A percentile compares a stretch with the other conserved stretches of the same genome.
Evolutionary conservation across 2,888 invertebrate species (phyloP).

Genomic region (Drosophila eohydei): DNA sequence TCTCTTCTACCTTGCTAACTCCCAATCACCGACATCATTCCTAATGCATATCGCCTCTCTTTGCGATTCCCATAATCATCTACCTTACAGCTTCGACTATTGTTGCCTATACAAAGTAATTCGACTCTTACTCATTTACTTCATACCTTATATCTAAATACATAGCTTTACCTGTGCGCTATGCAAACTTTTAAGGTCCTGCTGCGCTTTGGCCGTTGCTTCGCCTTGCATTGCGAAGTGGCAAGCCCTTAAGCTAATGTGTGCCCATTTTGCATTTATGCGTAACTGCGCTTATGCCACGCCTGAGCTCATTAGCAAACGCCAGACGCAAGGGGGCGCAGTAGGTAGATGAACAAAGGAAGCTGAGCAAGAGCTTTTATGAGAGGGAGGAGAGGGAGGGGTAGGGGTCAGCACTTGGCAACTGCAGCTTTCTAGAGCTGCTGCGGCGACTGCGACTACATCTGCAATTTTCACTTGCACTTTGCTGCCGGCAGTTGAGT

Average conservation of each 20-base stretch:
- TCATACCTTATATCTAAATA: neutral
- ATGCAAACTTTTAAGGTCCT: constrained; percentile 20
- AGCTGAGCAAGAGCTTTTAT: neutral
- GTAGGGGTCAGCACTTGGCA: constrained; percentile 57
- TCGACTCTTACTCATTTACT: neutral
- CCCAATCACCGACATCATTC: neutral
- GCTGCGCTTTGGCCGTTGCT: constrained; percentile 18
- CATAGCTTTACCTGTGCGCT: neutral
- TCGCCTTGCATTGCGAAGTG: constrained; percentile 20
- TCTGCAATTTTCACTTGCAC: constrained; percentile 75
- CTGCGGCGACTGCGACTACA: constrained; percentile 41
- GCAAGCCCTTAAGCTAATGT: constrained; percentile 72
- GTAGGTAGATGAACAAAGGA: constrained; percentile 13
- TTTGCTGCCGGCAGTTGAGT: constrained; percentile 70
- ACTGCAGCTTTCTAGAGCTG: constrained; percentile 50
- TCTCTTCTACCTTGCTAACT: neutral
- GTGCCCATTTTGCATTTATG: constrained; percentile 77
- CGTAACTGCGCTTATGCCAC: constrained; percentile 61
- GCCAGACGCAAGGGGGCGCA: constrained; percentile 30
- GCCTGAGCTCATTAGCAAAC: constrained; percentile 71
- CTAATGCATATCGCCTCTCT: neutral
- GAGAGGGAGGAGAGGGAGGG: neutral
- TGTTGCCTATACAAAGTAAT: neutral
- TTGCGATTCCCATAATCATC: neutral
- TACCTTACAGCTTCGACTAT: neutral